Percentiles rank a stretch among this genome's conserved stretches.
Conservation (phyloP, 1,140 invertebrate genomes). For the Agraylea sexmaculata region DNA sequence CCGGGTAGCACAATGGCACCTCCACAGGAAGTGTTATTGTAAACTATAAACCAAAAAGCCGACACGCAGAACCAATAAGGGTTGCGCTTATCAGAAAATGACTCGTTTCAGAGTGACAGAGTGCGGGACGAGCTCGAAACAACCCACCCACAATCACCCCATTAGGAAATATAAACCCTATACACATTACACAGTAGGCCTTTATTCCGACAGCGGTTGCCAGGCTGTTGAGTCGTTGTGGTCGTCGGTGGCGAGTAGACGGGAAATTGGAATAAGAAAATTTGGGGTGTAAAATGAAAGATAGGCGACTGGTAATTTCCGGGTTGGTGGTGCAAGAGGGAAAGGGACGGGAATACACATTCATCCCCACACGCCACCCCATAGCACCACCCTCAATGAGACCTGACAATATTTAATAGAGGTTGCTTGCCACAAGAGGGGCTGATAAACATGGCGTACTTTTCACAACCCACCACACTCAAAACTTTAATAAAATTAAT, state of each 20-base stretch:
- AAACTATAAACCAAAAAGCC: conserved; percentile 18
- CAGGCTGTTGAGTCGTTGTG: conserved; percentile 11
- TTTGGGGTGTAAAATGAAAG: conserved; percentile 42
- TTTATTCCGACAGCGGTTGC: not conserved
- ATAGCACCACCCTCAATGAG: conserved; percentile 10
- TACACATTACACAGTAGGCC: not conserved
- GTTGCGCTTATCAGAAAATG: conserved; percentile 39
- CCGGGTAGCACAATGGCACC: conserved; percentile 5
- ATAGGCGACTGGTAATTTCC: conserved; percentile 27
- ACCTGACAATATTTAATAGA: conserved; percentile 17
- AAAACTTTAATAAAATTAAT: conserved; percentile 1
- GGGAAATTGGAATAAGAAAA: conserved; percentile 43
- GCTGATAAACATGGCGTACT: no score
- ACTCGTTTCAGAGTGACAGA: conserved; percentile 41
- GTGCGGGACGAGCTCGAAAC: conserved; percentile 21
- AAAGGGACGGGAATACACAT: conserved; percentile 3
- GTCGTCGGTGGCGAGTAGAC: conserved; percentile 20
- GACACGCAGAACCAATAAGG: conserved; percentile 20
- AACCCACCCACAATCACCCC: not conserved
- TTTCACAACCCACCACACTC: no score
- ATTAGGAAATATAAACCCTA: not conserved
- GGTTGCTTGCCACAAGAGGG: no score
- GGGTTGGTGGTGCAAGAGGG: conserved; percentile 7
- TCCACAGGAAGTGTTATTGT: conserved; percentile 15
- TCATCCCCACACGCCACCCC: not conserved